These are phyloP conservation scores for Amphimedon queenslandica DNA, from an alignment of 37 sponge, comb jelly and placozoan species.

Conservation along the genomic window DNA sequence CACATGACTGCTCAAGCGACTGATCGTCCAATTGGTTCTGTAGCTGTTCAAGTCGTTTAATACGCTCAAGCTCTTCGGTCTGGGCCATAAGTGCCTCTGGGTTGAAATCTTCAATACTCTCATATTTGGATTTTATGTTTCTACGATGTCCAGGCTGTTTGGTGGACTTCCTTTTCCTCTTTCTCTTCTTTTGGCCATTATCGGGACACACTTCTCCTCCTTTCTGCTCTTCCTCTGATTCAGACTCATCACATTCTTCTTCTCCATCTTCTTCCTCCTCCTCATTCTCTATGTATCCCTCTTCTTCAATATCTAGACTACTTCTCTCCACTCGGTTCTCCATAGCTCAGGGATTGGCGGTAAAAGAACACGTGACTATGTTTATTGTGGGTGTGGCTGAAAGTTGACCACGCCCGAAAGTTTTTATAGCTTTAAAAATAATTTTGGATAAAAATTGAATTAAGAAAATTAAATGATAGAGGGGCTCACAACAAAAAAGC, in stretches of 20 bases:
- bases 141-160: background rate
- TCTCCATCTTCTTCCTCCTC: conserved; percentile 4
- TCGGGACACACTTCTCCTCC: background rate
- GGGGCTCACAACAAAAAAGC: too few relatives aligned
- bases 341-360: too few relatives aligned
- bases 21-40: too few relatives aligned
- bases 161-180: background rate
- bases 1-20: too few relatives aligned
- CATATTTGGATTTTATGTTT: conserved; percentile 19
- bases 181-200: background rate
- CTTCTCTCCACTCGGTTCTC: too few relatives aligned
- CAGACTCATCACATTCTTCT: background rate
- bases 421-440: too few relatives aligned
- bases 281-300: background rate
- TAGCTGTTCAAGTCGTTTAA: conserved; percentile 42
- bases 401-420: too few relatives aligned
- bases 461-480: too few relatives aligned
- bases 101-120: conserved; percentile 60
- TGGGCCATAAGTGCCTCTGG: conserved; percentile 63
- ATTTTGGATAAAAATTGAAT: too few relatives aligned
- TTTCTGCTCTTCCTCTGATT: conserved; percentile 1
- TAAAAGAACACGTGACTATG: too few relatives aligned
- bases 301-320: too few relatives aligned
- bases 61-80: conserved; percentile 69
- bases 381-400: too few relatives aligned